These are phyloP conservation scores for Dicyrtoma fusca DNA, from an alignment of 2,888 invertebrate species.

Conservation along the genomic window DNA sequence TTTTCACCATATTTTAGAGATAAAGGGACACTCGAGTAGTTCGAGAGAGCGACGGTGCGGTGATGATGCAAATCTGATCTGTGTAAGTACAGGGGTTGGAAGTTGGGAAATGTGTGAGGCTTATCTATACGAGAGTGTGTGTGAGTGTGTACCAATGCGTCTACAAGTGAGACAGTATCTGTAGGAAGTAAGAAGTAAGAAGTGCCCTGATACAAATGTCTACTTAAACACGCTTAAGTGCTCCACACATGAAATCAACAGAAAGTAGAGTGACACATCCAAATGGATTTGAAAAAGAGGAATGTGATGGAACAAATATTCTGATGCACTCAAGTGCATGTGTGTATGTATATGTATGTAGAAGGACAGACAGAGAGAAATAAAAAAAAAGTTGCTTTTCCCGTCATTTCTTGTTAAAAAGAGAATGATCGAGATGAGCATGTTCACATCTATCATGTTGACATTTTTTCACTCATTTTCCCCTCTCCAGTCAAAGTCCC, in stretches of 20 bases:
- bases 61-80: too few species aligned
- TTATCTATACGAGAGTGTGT: too few species aligned
- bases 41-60: too few species aligned
- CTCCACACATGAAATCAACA: not conserved
- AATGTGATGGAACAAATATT: conserved; percentile 6
- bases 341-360: not conserved
- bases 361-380: not conserved
- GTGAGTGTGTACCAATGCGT: too few species aligned
- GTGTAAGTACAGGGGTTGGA: too few species aligned
- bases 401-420: conserved; percentile 44
- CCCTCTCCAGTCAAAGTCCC: conserved; percentile 19
- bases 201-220: too few species aligned
- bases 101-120: too few species aligned
- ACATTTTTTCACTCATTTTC: conserved; percentile 40
- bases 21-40: too few species aligned
- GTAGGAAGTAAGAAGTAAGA: too few species aligned
- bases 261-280: conserved; percentile 22
- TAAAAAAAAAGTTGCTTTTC: not conserved
- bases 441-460: conserved; percentile 44
- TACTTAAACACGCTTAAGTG: too few species aligned
- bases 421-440: conserved; percentile 44
- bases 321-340: not conserved
- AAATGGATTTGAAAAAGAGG: conserved; percentile 22
- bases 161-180: too few species aligned
- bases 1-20: too few species aligned